These are phyloP conservation scores for Pangasius sanitwongsei DNA, from an alignment of 2,797 vertebrate species.

Conservation along the genomic window DNA sequence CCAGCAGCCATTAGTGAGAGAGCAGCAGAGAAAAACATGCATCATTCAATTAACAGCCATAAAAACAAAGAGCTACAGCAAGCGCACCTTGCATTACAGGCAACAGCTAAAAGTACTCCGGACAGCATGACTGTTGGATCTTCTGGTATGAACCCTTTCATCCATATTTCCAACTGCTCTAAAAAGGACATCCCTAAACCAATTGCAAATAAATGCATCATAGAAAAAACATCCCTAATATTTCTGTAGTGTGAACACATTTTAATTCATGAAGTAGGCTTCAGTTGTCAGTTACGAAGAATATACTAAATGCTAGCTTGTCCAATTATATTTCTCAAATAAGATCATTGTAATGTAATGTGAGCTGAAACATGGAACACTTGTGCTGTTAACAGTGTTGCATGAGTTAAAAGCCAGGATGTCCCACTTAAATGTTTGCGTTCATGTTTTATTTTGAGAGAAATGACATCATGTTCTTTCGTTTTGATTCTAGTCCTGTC, in stretches of 20 bases:
- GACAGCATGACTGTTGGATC: not conserved
- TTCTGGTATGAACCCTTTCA: not conserved
- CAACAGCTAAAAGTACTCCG: not conserved
- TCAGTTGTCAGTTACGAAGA: not conserved
- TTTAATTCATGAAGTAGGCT: not conserved
- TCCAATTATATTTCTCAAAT: not conserved
- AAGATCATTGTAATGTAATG: not conserved
- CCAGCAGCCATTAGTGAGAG: conserved; percentile 70
- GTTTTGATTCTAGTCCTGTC: not conserved
- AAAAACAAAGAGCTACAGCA: conserved; percentile 30
- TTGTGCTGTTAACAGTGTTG: too few species aligned
- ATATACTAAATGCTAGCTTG: not conserved
- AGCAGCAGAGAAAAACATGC: conserved; percentile 55
- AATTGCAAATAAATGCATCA: not conserved
- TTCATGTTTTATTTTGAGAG: not conserved
- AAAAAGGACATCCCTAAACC: not conserved
- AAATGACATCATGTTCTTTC: not conserved
- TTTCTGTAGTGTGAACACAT: not conserved
- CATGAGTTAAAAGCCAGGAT: too few species aligned
- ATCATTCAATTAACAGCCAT: conserved; percentile 52
- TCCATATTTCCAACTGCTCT: not conserved
- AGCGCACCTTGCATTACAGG: conserved; percentile 9
- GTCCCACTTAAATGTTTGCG: too few species aligned
- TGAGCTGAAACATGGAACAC: not conserved
- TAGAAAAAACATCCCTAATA: not conserved